Evolutionary conservation across 2,888 invertebrate species (phyloP), one percentile per base, ranked within the genome.

Genomic region (Gari tellinella): DNA sequence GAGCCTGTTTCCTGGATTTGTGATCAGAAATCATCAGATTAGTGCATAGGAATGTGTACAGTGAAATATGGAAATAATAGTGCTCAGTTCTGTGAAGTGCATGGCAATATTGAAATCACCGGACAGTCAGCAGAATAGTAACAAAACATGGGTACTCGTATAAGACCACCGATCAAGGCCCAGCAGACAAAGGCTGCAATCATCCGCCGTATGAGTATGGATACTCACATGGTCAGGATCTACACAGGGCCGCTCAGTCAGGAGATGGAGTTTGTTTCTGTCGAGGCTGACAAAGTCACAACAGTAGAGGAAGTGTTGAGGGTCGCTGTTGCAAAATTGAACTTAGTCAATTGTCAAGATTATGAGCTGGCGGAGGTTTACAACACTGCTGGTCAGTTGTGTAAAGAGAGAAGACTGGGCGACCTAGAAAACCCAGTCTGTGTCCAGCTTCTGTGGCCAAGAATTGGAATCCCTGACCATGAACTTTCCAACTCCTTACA

Each of bases 401-500:
- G 97, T 92, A 98, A 98, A 91, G 97, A 97, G 93, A 93, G 98
- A 76, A 94, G 97, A 76, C 94, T 98, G 67, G 96, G 96, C 15
- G 94, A 95, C 43, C 94, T 88, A 46, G 94, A 94, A 81, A 92
- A 92, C 74, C 94, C 94, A 0, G 93, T 93, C 14, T 90, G 92
- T 31, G 89, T 93, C 17, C 93, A 93, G 84, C 86, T 92, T 46
- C 84, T 93, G n/a, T 93, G 93, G 93, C 91, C 91, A 62, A 68
- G 72, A 41, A 74, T 84, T 21, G 68, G 65, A 7, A 82, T 80
- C 51, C 73, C 79, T 21, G 83, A 84, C 41, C 56, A 73, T 17
- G 86, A 85, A 23, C 66, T 55, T 17, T 60, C 68, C 10, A 80
- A 75, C 40, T 83, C 81, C 23, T 64, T 88, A 52, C 57, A 78